phyloP scores from a whole-genome alignment of 2,797 vertebrate genomes.

The Cynopterus sphinx region DNA sequence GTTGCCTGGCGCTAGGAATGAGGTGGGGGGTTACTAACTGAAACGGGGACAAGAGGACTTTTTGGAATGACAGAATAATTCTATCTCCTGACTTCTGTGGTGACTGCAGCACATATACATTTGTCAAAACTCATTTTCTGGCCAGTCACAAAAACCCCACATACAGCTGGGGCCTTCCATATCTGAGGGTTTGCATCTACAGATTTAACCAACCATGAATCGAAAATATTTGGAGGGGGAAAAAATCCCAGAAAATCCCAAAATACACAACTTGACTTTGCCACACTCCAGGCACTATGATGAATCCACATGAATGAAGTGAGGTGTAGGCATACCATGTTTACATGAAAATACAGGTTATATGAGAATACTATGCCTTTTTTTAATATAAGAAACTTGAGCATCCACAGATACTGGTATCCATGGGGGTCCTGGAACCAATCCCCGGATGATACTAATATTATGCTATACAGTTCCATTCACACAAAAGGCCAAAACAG shows the following conservation, averaged over 20 bases:
- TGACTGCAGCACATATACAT: not conserved
- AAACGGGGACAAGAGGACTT: not conserved
- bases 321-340: not conserved
- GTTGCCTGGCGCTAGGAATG: not conserved
- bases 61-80: not conserved
- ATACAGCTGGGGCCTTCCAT: not conserved
- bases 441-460: not conserved
- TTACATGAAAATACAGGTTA: not conserved
- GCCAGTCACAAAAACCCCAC: not conserved
- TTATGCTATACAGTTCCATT: not conserved
- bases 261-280: not conserved
- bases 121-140: not conserved
- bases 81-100: not conserved
- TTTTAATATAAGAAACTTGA: not conserved
- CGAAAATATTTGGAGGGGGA: not conserved
- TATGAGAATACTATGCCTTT: not conserved
- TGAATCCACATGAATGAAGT: not conserved
- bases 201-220: not conserved
- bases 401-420: not conserved
- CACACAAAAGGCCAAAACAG: not conserved
- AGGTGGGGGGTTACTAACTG: not conserved
- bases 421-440: not conserved
- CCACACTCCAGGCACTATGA: not conserved
- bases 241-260: not conserved
- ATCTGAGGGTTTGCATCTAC: not conserved